Evolutionary conservation across 2,797 vertebrate genomes (phyloP), one percentile per base, ranked within the genome.

Genomic region (Clamator glandarius): DNA sequence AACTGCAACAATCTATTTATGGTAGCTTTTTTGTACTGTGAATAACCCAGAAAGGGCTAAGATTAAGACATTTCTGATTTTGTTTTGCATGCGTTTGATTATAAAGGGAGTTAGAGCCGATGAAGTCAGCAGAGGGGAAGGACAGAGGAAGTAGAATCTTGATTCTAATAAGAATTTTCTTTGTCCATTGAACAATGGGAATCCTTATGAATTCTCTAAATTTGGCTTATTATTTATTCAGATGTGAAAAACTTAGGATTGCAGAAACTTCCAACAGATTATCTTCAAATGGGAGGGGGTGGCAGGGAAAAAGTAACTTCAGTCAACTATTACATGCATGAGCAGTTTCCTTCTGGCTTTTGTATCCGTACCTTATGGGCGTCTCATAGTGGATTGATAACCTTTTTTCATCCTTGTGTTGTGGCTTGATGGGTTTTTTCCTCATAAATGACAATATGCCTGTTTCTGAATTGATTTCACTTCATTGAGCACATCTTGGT

Each of bases 101-200:
- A 57, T 44, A 90, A 79, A 89, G 91, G 3, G 0, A 73, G 52
- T 84, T 81, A n/a, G 52, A 87, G 79, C 78, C 31, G 13, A 87
- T 95, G 87, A 96, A 96, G 87, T 92, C 93, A 92, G 91, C 91
- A 96, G 89, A 94, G 77, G 95, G 96, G 93, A 96, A 96, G 93
- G 91, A 84, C 93, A 81, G 76, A 94, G 90, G 93, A 95, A 95
- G 76, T 83, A 94, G 76, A 94, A 94, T 93, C 94, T 95, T 95
- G 92, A 91, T 94, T 96, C 79, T 73, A 94, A n/a, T 91, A 91
- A 81, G 91, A 93, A 81, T 92, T 94, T 93, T 95, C 66, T 95
- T 95, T 95, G 93, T 95, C 57, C 0, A 2, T 82, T 87, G 55
- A 85, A 96, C 89, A 95, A 93, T 96, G 76, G 84, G 33, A 81